A percentile compares a stretch with the other conserved stretches of the same genome.
These are phyloP conservation scores for Agriopis aurantiaria DNA, from an alignment of 2,888 invertebrate genomes.

Conservation along the genomic window DNA sequence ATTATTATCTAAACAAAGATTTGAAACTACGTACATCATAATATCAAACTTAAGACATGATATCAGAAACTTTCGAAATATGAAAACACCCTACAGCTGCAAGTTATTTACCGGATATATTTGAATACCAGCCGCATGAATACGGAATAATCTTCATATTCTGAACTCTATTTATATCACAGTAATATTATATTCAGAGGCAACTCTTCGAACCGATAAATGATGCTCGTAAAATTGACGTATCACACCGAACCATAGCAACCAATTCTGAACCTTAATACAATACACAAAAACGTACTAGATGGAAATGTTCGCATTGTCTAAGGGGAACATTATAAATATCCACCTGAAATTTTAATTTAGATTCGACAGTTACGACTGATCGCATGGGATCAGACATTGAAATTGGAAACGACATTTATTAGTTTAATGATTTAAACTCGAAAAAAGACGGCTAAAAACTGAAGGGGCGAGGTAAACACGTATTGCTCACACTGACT, in stretches of 20 bases:
- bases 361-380: slow-evolving; percentile 18
- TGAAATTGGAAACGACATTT: slow-evolving; percentile 10
- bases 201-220: slow-evolving; percentile 60
- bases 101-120: slow-evolving; percentile 20
- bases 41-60: not conserved
- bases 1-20: too few species aligned
- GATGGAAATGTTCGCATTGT: not conserved
- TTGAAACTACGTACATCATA: not conserved
- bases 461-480: not conserved
- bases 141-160: slow-evolving; percentile 19
- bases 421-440: too few species aligned
- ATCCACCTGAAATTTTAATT: slow-evolving; percentile 28
- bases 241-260: slow-evolving; percentile 29
- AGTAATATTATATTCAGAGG: slow-evolving; percentile 57
- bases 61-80: not conserved
- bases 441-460: too few species aligned
- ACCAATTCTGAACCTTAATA: slow-evolving; percentile 38
- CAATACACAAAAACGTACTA: not conserved
- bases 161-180: slow-evolving; percentile 48
- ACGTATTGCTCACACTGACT: not conserved
- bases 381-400: slow-evolving; percentile 10
- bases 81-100: not conserved
- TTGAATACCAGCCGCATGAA: slow-evolving; percentile 18
- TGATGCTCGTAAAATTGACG: slow-evolving; percentile 63
- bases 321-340: slow-evolving; percentile 21